These are phyloP conservation scores for Epizoanthus stellaris DNA, from an alignment of 92 coral and sea anemone genomes.

Conservation along the genomic window DNA sequence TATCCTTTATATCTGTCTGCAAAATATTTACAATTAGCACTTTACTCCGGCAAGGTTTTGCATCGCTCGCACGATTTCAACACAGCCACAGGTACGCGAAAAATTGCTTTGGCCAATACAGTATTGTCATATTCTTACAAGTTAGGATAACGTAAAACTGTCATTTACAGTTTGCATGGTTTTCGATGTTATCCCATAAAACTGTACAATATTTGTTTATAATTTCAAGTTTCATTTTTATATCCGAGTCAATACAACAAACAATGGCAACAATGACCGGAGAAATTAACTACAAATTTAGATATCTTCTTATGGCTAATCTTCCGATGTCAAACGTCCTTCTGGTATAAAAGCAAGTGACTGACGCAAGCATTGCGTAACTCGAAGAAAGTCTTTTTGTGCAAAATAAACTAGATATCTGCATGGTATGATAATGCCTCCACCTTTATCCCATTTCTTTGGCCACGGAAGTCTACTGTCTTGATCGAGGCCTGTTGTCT, in stretches of 20 bases:
- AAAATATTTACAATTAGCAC: neutral
- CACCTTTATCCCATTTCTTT: slow-evolving; percentile 53
- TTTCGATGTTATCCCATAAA: neutral
- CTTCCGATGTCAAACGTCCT: neutral
- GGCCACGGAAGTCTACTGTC: slow-evolving; percentile 54
- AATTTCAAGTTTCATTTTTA: too few relatives aligned
- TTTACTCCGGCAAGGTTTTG: slow-evolving; percentile 17
- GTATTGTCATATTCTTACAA: too few relatives aligned
- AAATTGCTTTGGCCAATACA: too few relatives aligned
- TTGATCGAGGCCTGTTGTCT: too few relatives aligned
- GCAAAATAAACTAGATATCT: slow-evolving; percentile 53
- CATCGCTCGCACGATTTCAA: slow-evolving; percentile 8
- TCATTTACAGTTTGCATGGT: slow-evolving; percentile 9
- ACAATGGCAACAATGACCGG: too few relatives aligned
- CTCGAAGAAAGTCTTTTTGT: too few relatives aligned
- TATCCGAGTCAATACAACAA: too few relatives aligned
- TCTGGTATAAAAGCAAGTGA: too few relatives aligned
- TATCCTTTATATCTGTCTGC: neutral
- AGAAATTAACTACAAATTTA: too few relatives aligned
- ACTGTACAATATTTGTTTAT: neutral
- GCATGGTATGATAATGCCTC: slow-evolving; percentile 58
- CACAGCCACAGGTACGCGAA: too few relatives aligned
- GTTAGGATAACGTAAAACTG: too few relatives aligned
- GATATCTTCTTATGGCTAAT: neutral
- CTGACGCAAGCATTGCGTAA: too few relatives aligned